Base-by-base conservation (phyloP, 2,888 invertebrate genomes). In the Asteroscopus sphinx region DNA sequence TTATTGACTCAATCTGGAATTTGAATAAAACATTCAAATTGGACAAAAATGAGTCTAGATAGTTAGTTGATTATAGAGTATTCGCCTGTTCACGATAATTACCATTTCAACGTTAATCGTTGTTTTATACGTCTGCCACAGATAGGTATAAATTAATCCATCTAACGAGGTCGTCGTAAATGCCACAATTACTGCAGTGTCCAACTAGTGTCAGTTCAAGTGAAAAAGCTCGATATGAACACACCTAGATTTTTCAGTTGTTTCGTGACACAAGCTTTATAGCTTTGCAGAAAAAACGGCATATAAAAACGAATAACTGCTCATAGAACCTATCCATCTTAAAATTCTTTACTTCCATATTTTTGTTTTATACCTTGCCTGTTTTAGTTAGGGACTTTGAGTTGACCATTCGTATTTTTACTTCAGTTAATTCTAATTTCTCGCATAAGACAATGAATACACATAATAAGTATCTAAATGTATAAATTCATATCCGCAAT, bases 121-220 rank as follows among this genome's bases (percentile, higher is more conserved):
- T 13, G 6, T n/a, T 52, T 39, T 33, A 35, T 56, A 21, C 21
- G 40, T 64, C 49, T 21, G 39, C 21, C 21, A 25, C n/a, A 21
- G 40, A 40, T 53, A 62, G 54, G 48, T 70, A 51, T 63, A 67
- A n/a, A 70, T 70, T 70, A 67, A 63, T 55, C 47, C 45, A 35
- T n/a, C 15, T n/a, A 40, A 51, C 58, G 52, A 49, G 49, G 57
- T 15, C 61, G 36, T 33, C 7, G 21, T 51, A 55, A 61, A 62
- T 51, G 54, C 15, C 40, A 52, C 28, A 9, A 49, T 48, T 48
- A 51, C 63, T 55, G 52, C 55, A 62, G 67, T 70, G 40, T 32
- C 26, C 12, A 32, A 54, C 28, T 40, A 12, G 36, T 49, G 21
- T 33, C 49, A 40, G 26, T 33, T 42, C 25, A 52, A 53, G 13